Evolutionary conservation across 2,888 invertebrate genomes (phyloP).

Genomic region (Rhimphoctona megacephalus): DNA sequence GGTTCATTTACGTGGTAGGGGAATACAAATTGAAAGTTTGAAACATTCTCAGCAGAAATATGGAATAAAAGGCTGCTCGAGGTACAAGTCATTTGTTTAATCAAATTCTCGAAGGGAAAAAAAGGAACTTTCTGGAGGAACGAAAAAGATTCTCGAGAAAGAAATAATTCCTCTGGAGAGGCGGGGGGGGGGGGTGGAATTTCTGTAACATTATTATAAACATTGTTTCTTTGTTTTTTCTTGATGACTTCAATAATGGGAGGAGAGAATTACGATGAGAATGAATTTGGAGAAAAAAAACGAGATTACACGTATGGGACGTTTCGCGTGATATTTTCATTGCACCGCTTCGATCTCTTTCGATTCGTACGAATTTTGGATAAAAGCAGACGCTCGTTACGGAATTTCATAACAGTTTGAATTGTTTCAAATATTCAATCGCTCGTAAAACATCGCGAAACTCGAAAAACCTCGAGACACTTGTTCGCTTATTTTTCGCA

Average conservation of each 20-base stretch:
- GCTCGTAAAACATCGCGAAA: too few relatives aligned
- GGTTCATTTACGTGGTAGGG: not conserved
- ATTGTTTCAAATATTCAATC: too few relatives aligned
- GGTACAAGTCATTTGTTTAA: too few relatives aligned
- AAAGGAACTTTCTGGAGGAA: not conserved
- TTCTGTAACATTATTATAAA: conserved; percentile 50
- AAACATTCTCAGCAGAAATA: not conserved
- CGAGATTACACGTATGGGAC: not conserved
- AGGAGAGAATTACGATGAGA: conserved; percentile 36
- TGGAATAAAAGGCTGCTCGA: not conserved
- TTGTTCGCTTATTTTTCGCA: not conserved
- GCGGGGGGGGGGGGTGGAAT: too few relatives aligned
- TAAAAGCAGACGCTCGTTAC: not conserved
- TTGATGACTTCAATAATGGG: conserved; percentile 46
- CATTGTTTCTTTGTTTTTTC: conserved; percentile 53
- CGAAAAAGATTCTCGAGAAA: not conserved
- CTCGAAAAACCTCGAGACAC: not conserved
- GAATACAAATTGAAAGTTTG: not conserved
- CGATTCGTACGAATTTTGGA: not conserved
- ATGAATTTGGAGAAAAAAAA: conserved; percentile 27
- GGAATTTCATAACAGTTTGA: too few relatives aligned
- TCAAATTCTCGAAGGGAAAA: not conserved
- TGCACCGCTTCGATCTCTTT: too few relatives aligned
- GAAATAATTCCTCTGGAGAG: conserved; percentile 12
- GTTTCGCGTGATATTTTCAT: not conserved